Base-by-base conservation (phyloP, 2,888 invertebrate species). In the Nemotelus nigrinus region DNA sequence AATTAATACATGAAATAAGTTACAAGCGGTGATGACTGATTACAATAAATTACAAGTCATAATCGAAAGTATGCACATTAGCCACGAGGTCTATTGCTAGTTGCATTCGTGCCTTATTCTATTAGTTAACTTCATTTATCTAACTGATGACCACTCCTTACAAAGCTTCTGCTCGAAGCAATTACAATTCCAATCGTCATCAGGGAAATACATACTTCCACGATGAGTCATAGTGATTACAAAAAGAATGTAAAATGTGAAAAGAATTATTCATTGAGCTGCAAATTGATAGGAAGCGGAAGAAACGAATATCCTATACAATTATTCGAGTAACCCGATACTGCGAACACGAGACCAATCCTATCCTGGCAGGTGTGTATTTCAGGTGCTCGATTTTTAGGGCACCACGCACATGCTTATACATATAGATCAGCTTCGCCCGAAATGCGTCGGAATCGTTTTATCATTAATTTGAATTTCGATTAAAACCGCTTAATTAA, bases 401-500 rank as follows among this genome's bases (percentile, higher is more conserved):
- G 6, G 65, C 53, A 53, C 5, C 5, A 41, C 64, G 64, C 41
- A n/a, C n/a, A 25, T 25, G 1, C 25, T 25, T 25, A 25, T 25
- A 25, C 25, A 25, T 25, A 25, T 25, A 25, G 25, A 25, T 45
- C n/a, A 44, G 44, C 45, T 10, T 50, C 53, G 3, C 65, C 47
- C 43, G 55, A 43, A 6, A 8, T 10, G n/a, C 25, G 43, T 41
- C 53, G 48, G 55, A 53, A 70, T 2, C 25, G n/a, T 68, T 68
- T 70, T 10, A 70, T 53, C 70, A 43, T 8, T 47, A 70, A 70
- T 70, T 70, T 55, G 70, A 70, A 70, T 70, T 53, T 53, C 55
- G 70, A 70, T 70, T 70, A 70, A 70, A 70, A 70, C 65, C 53
- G 53, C 53, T 70, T 70, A 70, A 70, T 70, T 55, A 53, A 70